Evolutionary conservation across 2,797 vertebrate genomes (phyloP), one percentile per base, ranked within the genome.

Genomic region (Megaceryle alcyon): DNA sequence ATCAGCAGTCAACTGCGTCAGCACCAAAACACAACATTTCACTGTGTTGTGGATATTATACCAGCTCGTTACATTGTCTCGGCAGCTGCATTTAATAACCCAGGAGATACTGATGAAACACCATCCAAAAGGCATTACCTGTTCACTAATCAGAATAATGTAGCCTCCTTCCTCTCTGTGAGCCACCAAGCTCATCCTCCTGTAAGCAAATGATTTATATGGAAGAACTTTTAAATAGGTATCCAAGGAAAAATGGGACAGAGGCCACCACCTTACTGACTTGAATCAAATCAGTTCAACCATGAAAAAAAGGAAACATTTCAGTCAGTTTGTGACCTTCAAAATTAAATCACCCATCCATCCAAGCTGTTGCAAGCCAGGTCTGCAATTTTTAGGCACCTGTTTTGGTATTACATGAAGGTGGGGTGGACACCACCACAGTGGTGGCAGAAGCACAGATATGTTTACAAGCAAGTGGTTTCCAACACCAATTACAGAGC

Each of bases 1-100:
- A 41, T 61, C 44, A 35, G 17, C 6, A 10, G 25, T 28, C 79
- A 85, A 29, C 37, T 18, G 20, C 37, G 82, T 60, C 68, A 31
- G 48, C 49, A 37, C 26, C 64, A 79, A 60, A 82, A 14, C 7
- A 57, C 28, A 70, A 21, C 11, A 21, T 49, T 70, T 29, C 19
- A 5, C 28, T 37, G 17, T 25, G 28, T 3, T 57, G 51, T 53
- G 54, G 54, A 1, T 68, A 22, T 79, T 31, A 28, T 5, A 85
- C 7, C 66, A 79, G 41, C 37, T 64, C 31, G 10, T 35, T 46
- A n/a, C 17, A n/a, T 4, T 0, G 0, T 1, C 7, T n/a, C 11
- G 5, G 26, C 70, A 59, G 48, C 29, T 87, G 54, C 57, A 10
- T 4, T 9, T 29, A 66, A 28, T 37, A 56, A 29, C 18, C 21